Evolutionary conservation across 2,888 invertebrate genomes (phyloP).

Genomic region (Dione vanillae): DNA sequence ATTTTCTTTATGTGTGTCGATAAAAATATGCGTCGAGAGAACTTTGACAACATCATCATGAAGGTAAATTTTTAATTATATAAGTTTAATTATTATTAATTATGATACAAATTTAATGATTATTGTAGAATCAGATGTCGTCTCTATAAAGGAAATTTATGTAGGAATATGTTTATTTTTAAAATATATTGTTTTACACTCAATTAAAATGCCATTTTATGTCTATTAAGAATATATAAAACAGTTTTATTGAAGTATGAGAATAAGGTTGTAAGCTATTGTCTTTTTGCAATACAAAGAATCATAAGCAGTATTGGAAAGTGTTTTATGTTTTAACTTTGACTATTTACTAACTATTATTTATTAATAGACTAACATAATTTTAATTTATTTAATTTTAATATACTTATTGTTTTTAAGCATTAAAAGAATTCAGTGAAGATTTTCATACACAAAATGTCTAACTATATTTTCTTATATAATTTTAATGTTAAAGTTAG

Average conservation of each 20-base stretch:
- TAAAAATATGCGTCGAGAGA: constrained; percentile 46
- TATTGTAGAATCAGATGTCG: too few relatives aligned
- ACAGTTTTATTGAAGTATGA: constrained; percentile 20
- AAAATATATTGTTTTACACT: not conserved
- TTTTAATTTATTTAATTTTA: not conserved
- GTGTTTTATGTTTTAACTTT: not conserved
- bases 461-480: not conserved
- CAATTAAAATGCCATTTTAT: not conserved
- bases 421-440: too few relatives aligned
- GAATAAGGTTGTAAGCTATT: constrained; percentile 29
- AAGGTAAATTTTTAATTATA: constrained; percentile 37
- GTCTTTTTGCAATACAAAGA: constrained; percentile 16
- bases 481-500: too few relatives aligned
- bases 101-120: too few relatives aligned
- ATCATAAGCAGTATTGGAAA: not conserved
- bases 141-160: not conserved
- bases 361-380: too few relatives aligned
- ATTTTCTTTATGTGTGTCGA: constrained; percentile 43
- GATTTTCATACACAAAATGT: too few relatives aligned
- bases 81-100: not conserved
- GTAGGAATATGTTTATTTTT: not conserved
- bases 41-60: constrained; percentile 36
- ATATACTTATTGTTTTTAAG: too few relatives aligned
- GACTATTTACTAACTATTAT: not conserved
- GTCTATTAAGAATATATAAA: not conserved